Percentiles rank a stretch among this genome's conserved stretches.
Evolutionary conservation across 2,113 vertebrate genomes (phyloP).

Genomic region (Caretta caretta): DNA sequence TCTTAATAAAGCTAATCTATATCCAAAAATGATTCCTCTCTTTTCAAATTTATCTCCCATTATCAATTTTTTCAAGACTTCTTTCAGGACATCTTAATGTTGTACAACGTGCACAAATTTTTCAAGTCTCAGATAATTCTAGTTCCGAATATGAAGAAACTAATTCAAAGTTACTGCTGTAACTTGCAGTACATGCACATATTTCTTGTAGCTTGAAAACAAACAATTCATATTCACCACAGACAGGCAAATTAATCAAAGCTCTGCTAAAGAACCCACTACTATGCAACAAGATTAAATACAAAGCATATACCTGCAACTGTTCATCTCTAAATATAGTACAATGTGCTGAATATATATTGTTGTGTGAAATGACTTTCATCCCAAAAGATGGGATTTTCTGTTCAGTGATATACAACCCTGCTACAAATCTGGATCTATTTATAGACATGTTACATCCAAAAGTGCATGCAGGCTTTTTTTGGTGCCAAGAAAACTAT

Average conservation of each 20-base stretch:
- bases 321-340: background rate
- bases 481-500: fast-evolving
- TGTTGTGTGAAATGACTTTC: background rate
- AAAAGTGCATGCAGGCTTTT: background rate
- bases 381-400: background rate
- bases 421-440: background rate
- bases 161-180: background rate
- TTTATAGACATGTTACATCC: background rate
- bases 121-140: background rate
- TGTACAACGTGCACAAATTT: background rate
- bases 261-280: background rate
- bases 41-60: background rate
- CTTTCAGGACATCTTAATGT: background rate
- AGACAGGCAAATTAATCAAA: background rate
- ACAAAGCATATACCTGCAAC: background rate
- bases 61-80: background rate
- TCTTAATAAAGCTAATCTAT: background rate
- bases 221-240: background rate
- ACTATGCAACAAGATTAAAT: background rate
- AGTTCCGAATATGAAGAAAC: background rate
- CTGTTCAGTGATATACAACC: background rate
- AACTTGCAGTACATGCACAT: background rate
- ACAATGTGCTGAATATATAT: background rate
- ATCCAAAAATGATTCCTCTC: background rate
- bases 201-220: background rate